A percentile compares a stretch with the other conserved stretches of the same genome.
Conservation (phyloP, 2,113 vertebrate genomes). For the Theropithecus gelada region DNA sequence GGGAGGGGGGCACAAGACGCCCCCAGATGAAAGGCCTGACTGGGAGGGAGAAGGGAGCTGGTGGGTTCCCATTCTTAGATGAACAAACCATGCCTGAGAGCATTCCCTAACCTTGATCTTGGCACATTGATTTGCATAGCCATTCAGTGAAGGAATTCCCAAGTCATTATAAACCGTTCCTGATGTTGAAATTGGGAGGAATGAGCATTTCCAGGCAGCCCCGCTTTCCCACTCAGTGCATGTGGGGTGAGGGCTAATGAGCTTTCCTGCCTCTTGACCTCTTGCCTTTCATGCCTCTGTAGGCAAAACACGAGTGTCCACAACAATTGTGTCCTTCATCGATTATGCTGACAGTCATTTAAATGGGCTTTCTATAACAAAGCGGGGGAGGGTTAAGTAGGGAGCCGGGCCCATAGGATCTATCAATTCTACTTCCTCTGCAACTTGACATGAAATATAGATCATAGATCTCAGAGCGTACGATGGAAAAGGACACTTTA, state of each 20-base stretch:
- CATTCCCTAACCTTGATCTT: neutral
- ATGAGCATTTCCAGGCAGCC: neutral
- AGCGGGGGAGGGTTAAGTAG: neutral
- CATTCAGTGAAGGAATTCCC: neutral
- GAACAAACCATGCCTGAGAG: too few species aligned
- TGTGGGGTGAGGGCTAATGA: neutral
- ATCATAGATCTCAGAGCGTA: neutral
- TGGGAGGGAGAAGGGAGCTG: neutral
- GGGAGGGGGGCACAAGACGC: neutral
- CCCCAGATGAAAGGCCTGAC: neutral
- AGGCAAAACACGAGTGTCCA: neutral
- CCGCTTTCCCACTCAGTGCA: neutral
- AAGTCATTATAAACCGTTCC: neutral
- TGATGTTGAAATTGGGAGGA: neutral
- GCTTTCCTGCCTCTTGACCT: neutral
- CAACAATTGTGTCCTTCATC: neutral
- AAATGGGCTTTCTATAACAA: neutral
- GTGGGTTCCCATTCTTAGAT: neutral
- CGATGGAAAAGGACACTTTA: neutral
- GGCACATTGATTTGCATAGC: neutral
- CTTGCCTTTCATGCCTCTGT: neutral
- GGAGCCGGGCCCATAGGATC: fast-evolving
- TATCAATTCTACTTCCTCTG: neutral
- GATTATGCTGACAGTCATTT: neutral
- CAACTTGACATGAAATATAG: neutral